Evolutionary conservation across 2,797 vertebrate genomes (phyloP).

Genomic region (Lerista edwardsae): DNA sequence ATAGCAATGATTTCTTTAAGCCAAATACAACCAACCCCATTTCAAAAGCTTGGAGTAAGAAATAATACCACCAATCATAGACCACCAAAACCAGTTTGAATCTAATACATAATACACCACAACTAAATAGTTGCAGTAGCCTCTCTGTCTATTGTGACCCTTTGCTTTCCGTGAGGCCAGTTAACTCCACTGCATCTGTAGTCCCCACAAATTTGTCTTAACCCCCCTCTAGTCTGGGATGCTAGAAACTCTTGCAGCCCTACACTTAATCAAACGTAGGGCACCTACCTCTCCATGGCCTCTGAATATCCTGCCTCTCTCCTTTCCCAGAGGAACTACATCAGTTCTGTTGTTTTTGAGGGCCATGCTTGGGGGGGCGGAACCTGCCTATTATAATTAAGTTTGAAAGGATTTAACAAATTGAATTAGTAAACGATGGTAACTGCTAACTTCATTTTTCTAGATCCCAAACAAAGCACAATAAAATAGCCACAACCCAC

Average conservation of each 20-base stretch:
- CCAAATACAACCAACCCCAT: background rate
- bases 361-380: slow-evolving; percentile 6
- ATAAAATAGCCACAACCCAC: background rate
- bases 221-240: background rate
- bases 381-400: slow-evolving; percentile 40
- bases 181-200: background rate
- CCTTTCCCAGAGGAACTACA: slow-evolving; percentile 24
- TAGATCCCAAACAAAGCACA: background rate
- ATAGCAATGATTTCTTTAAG: background rate
- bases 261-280: slow-evolving; percentile 24
- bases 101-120: background rate
- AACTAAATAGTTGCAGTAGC: background rate
- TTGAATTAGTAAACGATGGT: slow-evolving; percentile 24
- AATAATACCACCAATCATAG: background rate
- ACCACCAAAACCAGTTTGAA: background rate
- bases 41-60: background rate
- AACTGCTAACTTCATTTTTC: slow-evolving; percentile 23
- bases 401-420: slow-evolving; percentile 44
- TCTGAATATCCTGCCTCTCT: slow-evolving; percentile 27
- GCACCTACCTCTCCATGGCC: slow-evolving; percentile 3
- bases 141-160: background rate
- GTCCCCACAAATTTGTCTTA: slow-evolving; percentile 5
- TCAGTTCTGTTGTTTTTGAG: slow-evolving; percentile 30
- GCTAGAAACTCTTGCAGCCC: slow-evolving; percentile 22
- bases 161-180: background rate